A percentile compares a stretch with the other conserved stretches of the same genome.
These are phyloP conservation scores for Thermophis baileyi DNA, from an alignment of 2,113 vertebrate species.

Conservation along the genomic window DNA sequence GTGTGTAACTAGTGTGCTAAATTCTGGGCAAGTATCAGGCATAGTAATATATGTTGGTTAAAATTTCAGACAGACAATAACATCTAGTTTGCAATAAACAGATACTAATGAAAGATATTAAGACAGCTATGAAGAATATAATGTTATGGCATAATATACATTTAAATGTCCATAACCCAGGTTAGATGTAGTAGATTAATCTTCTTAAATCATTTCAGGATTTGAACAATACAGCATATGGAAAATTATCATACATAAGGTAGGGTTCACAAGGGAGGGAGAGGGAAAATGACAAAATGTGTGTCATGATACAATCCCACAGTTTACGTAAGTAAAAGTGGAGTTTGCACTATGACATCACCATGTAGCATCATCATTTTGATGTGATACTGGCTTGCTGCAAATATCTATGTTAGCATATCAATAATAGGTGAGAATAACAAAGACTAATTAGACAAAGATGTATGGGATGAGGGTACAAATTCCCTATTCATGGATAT, in stretches of 20 bases:
- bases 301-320: background rate
- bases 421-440: background rate
- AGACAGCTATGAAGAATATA: background rate
- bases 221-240: background rate
- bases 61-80: conserved; percentile 24
- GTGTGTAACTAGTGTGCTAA: conserved; percentile 17
- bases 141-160: background rate
- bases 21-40: background rate
- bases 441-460: background rate
- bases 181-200: background rate
- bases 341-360: background rate
- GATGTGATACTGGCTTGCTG: background rate
- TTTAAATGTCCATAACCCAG: background rate
- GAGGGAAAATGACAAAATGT: background rate
- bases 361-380: background rate
- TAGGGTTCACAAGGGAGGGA: background rate
- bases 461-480: background rate
- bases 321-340: background rate
- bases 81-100: conserved; percentile 8
- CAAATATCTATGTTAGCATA: background rate
- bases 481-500: background rate
- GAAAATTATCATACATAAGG: background rate
- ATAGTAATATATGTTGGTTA: background rate
- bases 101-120: background rate
- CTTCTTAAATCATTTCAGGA: background rate